Conservation (phyloP, 2,113 vertebrate species). For the Clupea harengus region DNA sequence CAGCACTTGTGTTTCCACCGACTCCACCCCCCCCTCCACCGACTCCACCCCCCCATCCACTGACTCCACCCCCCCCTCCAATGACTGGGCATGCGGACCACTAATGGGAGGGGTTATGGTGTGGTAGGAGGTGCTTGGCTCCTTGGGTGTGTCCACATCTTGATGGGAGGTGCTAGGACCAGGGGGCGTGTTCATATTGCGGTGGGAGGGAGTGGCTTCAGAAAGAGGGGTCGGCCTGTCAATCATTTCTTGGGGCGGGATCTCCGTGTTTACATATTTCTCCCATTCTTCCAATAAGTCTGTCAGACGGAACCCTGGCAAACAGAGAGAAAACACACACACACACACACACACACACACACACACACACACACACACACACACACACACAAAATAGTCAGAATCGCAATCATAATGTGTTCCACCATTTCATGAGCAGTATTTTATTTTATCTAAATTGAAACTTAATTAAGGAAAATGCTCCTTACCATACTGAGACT, state of each 20-base stretch:
- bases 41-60: background rate
- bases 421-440: too few species aligned
- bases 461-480: background rate
- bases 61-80: background rate
- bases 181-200: background rate
- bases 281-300: background rate
- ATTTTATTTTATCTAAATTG: background rate
- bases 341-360: background rate
- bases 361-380: background rate
- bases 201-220: background rate
- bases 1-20: background rate
- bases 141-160: background rate
- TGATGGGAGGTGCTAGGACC: background rate
- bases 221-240: background rate
- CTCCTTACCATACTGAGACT: background rate
- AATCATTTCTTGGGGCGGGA: background rate
- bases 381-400: background rate
- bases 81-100: background rate
- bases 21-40: background rate
- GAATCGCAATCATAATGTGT: background rate
- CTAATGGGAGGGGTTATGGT: background rate
- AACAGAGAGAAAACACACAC: background rate
- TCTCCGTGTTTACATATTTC: background rate
- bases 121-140: background rate
- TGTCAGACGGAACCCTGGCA: background rate